Conservation (phyloP, 1,140 invertebrate genomes). For the Nylanderia fulva region DNA sequence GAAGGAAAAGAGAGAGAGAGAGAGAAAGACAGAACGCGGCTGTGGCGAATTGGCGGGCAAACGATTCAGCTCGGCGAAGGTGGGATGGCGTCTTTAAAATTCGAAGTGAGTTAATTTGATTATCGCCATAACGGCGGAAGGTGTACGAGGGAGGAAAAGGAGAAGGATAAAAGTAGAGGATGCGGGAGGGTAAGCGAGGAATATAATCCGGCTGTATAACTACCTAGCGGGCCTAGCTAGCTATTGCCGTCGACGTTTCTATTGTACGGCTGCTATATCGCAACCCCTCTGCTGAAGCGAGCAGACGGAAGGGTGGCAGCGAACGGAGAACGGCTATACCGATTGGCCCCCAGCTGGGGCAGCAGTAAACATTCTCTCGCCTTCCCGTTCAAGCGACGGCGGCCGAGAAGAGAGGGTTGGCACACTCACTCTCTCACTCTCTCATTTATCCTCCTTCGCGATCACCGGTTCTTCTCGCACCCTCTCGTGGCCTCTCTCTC, state of each 20-base stretch:
- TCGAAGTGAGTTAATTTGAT: conserved; percentile 77
- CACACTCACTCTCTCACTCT: conserved; percentile 40
- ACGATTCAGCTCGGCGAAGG: background rate
- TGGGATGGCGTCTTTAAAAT: conserved; percentile 66
- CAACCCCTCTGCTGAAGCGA: conserved; percentile 29
- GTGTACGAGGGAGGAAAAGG: conserved; percentile 6
- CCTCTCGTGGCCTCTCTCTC: conserved; percentile 23
- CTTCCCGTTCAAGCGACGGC: conserved; percentile 60
- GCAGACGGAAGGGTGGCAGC: conserved; percentile 48
- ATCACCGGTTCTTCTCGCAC: conserved; percentile 35
- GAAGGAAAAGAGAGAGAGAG: too few species aligned
- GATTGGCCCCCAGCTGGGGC: conserved; percentile 83
- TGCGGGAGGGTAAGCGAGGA: conserved; percentile 63
- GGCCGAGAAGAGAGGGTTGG: conserved; percentile 34
- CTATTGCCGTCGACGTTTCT: conserved; percentile 68
- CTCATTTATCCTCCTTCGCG: conserved; percentile 42
- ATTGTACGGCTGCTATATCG: conserved; percentile 66
- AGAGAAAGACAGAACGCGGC: conserved; percentile 13
- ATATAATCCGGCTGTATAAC: conserved; percentile 81
- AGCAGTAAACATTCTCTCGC: conserved; percentile 83
- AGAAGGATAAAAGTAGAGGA: background rate
- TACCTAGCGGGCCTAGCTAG: conserved; percentile 71
- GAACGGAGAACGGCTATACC: conserved; percentile 72
- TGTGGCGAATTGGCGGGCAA: conserved; percentile 56
- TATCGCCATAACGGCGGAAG: conserved; percentile 68